These are phyloP conservation scores for Arizona elegans DNA, from an alignment of 2,113 vertebrate species.

Conservation along the genomic window DNA sequence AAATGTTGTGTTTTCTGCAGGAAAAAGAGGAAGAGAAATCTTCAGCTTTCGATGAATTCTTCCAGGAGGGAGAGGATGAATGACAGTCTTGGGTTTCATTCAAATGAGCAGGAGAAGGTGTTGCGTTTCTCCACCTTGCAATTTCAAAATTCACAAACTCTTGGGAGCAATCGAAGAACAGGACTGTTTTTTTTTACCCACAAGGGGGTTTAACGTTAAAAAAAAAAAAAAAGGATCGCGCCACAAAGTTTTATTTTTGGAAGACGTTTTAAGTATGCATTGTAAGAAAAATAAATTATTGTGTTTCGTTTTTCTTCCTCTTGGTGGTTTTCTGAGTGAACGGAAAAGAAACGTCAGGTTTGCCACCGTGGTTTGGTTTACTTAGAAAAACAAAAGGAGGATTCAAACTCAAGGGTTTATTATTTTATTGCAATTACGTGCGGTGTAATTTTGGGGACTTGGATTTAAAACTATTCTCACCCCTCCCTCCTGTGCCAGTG, in stretches of 20 bases:
- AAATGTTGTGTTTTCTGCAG: constrained; percentile 57
- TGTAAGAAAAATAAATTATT: background rate
- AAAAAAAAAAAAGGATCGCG: background rate
- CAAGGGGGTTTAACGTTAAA: background rate
- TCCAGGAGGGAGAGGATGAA: constrained; percentile 66
- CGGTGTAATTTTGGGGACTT: background rate
- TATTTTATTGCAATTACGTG: background rate
- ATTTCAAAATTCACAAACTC: background rate
- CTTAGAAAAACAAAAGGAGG: background rate
- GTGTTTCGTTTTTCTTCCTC: background rate
- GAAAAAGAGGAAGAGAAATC: constrained; percentile 76
- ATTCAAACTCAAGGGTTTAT: background rate
- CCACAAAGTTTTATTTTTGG: background rate
- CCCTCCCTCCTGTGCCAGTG: background rate
- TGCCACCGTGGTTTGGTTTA: background rate
- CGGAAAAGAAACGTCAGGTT: no score
- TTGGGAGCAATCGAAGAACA: background rate
- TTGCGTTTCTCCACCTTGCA: background rate
- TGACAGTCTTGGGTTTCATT: constrained; percentile 18
- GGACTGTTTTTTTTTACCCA: background rate
- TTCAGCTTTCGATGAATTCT: constrained; percentile 79
- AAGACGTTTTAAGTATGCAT: background rate
- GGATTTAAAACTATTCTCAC: background rate
- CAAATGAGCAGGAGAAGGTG: no score
- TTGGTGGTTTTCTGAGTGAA: background rate